Percentiles rank a stretch among this genome's conserved stretches.
Evolutionary conservation across 92 coral and sea anemone genomes (phyloP).

Genomic region (Parazoanthus swiftii): DNA sequence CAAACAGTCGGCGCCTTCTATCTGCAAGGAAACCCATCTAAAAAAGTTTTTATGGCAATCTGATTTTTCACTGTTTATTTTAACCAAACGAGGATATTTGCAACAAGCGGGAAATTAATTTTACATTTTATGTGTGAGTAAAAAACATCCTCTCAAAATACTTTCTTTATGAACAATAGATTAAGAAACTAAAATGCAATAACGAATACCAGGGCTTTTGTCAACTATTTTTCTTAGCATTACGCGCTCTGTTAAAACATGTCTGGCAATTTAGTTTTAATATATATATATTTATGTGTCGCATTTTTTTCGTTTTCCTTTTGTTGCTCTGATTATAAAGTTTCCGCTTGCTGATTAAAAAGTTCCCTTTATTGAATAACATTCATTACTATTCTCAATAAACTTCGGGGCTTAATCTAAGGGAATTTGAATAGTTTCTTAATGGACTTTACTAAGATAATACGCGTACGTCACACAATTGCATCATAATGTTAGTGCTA

Average conservation of each 20-base stretch:
- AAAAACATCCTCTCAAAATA: not conserved
- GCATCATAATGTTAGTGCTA: not conserved
- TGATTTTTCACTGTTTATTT: too few relatives aligned
- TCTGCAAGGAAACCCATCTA: not conserved
- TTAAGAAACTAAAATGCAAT: too few relatives aligned
- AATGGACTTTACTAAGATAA: too few relatives aligned
- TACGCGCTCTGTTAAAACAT: too few relatives aligned
- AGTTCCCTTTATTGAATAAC: not conserved
- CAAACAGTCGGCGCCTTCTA: not conserved
- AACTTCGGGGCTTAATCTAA: not conserved
- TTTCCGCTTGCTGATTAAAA: not conserved
- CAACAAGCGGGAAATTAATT: not conserved
- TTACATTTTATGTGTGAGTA: too few relatives aligned
- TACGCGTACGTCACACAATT: not conserved
- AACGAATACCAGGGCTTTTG: not conserved
- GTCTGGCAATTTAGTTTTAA: too few relatives aligned
- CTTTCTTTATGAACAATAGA: too few relatives aligned
- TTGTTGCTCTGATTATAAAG: not conserved
- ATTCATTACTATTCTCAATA: not conserved
- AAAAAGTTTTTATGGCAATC: too few relatives aligned
- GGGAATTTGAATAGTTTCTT: not conserved
- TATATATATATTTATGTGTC: not conserved
- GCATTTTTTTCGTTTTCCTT: not conserved
- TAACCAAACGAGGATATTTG: not conserved
- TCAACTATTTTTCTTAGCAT: too few relatives aligned